Evolutionary conservation across 2,797 vertebrate genomes (phyloP).

Genomic region (Threskiornis aethiopicus): DNA sequence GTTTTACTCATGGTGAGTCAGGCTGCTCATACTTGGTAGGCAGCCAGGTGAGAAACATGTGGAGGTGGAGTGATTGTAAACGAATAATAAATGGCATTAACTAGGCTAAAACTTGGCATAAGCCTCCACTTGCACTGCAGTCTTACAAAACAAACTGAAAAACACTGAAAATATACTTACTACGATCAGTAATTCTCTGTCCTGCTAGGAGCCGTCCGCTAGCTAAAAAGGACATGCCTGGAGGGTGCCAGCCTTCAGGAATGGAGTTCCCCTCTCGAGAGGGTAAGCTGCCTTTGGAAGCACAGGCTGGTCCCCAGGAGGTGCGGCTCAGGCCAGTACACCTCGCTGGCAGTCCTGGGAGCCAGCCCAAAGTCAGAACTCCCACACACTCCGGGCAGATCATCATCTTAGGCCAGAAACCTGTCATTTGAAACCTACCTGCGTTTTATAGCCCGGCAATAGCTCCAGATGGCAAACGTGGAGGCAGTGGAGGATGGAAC

Average conservation of each 20-base stretch:
- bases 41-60: not conserved
- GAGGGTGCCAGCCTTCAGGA: not conserved
- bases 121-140: not conserved
- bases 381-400: not conserved
- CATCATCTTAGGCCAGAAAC: not conserved
- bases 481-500: not conserved
- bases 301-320: not conserved
- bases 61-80: not conserved
- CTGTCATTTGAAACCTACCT: not conserved
- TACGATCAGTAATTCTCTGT: not conserved
- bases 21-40: not conserved
- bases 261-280: not conserved
- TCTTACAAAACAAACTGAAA: not conserved
- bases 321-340: not conserved
- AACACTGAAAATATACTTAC: not conserved
- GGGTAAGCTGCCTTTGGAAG: not conserved
- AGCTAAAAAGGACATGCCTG: not conserved
- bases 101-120: not conserved
- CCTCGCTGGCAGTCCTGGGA: not conserved
- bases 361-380: not conserved
- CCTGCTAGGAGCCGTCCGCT: not conserved
- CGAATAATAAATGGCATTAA: not conserved
- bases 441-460: accelerated
- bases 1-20: not conserved
- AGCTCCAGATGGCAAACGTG: not conserved